Conservation (phyloP, 2,113 vertebrate species). For the Dinomys branickii region DNA sequence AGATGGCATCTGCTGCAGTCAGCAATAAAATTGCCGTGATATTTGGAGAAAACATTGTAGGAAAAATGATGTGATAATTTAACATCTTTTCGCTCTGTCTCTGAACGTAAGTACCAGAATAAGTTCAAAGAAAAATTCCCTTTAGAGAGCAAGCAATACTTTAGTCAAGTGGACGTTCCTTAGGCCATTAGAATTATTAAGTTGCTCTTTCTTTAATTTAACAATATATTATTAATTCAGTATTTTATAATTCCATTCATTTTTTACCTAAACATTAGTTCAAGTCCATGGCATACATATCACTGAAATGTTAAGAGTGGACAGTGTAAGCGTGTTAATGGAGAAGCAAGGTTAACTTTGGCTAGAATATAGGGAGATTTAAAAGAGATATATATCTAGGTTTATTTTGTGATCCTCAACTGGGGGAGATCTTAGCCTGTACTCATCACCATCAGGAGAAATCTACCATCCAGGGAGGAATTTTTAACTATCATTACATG, state of each 20-base stretch:
- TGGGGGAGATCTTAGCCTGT: not conserved
- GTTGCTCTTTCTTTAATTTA: not conserved
- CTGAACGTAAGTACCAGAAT: not conserved
- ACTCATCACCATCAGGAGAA: not conserved
- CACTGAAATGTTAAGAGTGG: not conserved
- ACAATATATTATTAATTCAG: not conserved
- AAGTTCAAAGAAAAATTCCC: not conserved
- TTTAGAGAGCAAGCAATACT: not conserved
- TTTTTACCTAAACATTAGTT: constrained; percentile 20
- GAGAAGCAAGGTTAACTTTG: not conserved
- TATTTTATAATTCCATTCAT: not conserved
- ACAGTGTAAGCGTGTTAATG: not conserved
- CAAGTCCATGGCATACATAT: not conserved
- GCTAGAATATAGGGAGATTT: not conserved
- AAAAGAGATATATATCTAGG: not conserved
- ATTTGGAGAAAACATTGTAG: constrained; percentile 40
- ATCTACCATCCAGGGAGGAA: not conserved
- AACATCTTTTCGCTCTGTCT: constrained; percentile 19
- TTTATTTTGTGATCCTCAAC: not conserved
- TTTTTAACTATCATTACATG: not conserved
- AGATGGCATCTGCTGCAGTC: constrained; percentile 11
- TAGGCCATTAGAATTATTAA: not conserved
- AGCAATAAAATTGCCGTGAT: not conserved
- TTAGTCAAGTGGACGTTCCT: not conserved
- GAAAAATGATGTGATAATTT: not conserved